Evolutionary conservation across 2,113 vertebrate genomes (phyloP), one percentile per base, ranked within the genome.

Genomic region (Microcebus lehilahytsara): DNA sequence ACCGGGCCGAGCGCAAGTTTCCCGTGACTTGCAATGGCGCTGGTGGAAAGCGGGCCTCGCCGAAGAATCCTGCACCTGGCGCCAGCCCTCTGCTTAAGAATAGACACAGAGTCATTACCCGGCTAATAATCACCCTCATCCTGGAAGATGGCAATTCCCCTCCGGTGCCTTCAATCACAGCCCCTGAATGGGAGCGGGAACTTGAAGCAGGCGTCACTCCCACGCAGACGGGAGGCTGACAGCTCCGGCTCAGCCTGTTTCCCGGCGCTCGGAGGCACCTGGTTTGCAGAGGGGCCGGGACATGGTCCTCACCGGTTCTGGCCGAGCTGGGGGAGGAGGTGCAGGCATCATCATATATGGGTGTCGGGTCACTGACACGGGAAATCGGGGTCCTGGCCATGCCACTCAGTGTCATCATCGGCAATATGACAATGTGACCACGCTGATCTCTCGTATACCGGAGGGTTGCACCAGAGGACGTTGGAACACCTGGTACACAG

Each of bases 121-220:
- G 67, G 96, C 27, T 53, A 85, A 74, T 90, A 72, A 89, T 75
- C 84, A 62, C 67, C 64, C 34, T 56, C 51, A 90, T 93, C 95
- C 91, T 71, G 95, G 91, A 92, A 97, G 95, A 87, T 0, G 1
- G 12, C 2, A 2, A 80, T 96, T 98, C 92, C 97, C 96, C 97
- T 98, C 93, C 1, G 60, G 97, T 96, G 97, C 98, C 96, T 97
- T 98, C 96, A 95, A 96, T 98, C 97, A 97, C 95, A 89, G 91
- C 32, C 91, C 78, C 77, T 56, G 91, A 95, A 87, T 14, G 66
- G 51, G 60, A 96, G 91, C 46, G 85, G 97, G 97, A 98, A 30
- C 96, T 71, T 46, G 80, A 85, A 92, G 90, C 87, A 51, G 96
- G 85, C 96, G 7, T 97, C 96, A 98, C 84, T 22, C 98, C 98